phyloP scores from a whole-genome alignment of 2,797 vertebrate species.

The Pangasius mekongensis region DNA sequence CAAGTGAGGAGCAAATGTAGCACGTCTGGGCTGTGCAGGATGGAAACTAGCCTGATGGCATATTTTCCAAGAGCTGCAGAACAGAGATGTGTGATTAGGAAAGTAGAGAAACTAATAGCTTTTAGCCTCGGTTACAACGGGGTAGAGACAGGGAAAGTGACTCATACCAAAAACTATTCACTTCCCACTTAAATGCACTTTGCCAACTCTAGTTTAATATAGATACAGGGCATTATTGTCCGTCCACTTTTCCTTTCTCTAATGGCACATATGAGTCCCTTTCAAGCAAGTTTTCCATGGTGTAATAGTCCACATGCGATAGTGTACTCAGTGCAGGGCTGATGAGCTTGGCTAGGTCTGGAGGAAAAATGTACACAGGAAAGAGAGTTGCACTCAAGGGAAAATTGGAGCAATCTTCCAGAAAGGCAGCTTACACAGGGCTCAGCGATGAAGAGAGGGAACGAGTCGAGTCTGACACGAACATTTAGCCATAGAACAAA shows the following conservation, averaged over 20 bases:
- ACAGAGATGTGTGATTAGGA: constrained; percentile 68
- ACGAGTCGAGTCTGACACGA: constrained; percentile 28
- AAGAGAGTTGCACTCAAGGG: constrained; percentile 27
- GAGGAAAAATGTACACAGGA: constrained; percentile 29
- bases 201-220: constrained; percentile 22
- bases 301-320: constrained; percentile 22
- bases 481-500: constrained; percentile 26
- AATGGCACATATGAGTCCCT: background rate
- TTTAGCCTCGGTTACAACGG: constrained; percentile 33
- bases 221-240: constrained; percentile 2
- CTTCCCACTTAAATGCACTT: constrained; percentile 25
- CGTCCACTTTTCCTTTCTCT: constrained; percentile 3
- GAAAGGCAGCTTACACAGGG: constrained; percentile 56
- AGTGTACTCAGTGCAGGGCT: constrained; percentile 37
- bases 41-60: constrained; percentile 72
- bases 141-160: constrained; percentile 20
- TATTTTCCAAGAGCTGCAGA: constrained; percentile 72
- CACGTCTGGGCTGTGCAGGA: constrained; percentile 56
- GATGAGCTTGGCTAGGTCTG: constrained; percentile 30
- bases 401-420: constrained; percentile 46
- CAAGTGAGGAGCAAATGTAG: constrained; percentile 58
- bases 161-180: constrained; percentile 13
- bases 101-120: constrained; percentile 52
- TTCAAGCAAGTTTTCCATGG: constrained; percentile 18
- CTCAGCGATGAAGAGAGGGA: constrained; percentile 42